Percentiles rank a stretch among this genome's conserved stretches.
Evolutionary conservation across 2,888 invertebrate genomes (phyloP).

Genomic region (Raillietiella orientalis): DNA sequence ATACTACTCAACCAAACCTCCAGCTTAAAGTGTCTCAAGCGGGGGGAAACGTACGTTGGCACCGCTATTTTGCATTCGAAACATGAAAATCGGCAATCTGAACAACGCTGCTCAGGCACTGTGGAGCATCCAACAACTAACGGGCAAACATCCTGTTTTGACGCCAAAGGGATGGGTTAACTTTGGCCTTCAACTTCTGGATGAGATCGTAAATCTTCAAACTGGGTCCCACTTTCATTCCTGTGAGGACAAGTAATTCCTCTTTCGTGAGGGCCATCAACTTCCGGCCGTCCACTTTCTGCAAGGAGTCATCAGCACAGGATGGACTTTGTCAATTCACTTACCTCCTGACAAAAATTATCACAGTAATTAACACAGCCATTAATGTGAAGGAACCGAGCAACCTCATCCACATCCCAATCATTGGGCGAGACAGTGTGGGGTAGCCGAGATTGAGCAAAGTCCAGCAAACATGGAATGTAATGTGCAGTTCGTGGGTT

Average conservation of each 20-base stretch:
- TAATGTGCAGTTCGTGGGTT: too few species aligned
- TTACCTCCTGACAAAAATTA: conserved; percentile 20
- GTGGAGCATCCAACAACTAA: too few species aligned
- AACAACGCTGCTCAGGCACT: too few species aligned
- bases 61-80: too few species aligned
- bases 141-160: too few species aligned
- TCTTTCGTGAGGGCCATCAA: conserved; percentile 53
- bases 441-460: too few species aligned
- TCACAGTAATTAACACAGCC: conserved; percentile 30
- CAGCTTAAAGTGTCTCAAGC: too few species aligned
- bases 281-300: conserved; percentile 46
- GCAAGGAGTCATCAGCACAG: conserved; percentile 10
- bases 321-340: neutral
- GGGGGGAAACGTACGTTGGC: too few species aligned
- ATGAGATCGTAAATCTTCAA: conserved; percentile 73
- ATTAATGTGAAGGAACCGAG: conserved; percentile 58
- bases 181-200: conserved; percentile 58
- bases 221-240: conserved; percentile 81
- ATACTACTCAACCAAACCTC: too few species aligned
- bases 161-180: conserved; percentile 24
- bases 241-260: conserved; percentile 54
- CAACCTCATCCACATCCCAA: conserved; percentile 60
- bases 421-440: conserved; percentile 20
- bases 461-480: too few species aligned
- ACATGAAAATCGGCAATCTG: too few species aligned